Base-by-base conservation (phyloP, 2,888 invertebrate species). In the Tromatobia lineatoria region DNA sequence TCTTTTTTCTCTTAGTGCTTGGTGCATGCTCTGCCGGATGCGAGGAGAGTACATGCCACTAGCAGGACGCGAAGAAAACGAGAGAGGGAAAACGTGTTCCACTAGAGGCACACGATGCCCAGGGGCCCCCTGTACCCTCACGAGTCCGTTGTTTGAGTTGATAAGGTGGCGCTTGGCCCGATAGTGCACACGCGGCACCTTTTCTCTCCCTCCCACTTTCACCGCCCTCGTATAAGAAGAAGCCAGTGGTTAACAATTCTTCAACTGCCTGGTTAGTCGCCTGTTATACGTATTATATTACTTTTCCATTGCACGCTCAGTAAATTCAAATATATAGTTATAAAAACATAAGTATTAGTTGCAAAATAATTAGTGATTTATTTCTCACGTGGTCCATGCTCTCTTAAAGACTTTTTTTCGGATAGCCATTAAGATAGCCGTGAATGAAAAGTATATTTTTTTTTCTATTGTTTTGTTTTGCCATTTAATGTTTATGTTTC, bases 141-240 rank as follows among this genome's bases (percentile, higher is more conserved):
- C 66, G 76, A 83, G 76, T 76, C 81, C 76, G 82, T 82, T 83
- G 86, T 86, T 87, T 81, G 82, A 85, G 82, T 86, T 87, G 88
- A 89, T 89, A 89, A 88, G 83, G 85, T 82, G 78, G 83, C 86
- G 80, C 75, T 77, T 77, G 75, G 77, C 69, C 85, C 88, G 90
- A 89, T 88, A 88, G 75, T 84, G 88, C 88, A 80, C 87, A 88
- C 88, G 89, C 87, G 83, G 88, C 89, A 87, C 85, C 88, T 88
- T 89, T 66, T 69, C 50, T 69, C 23, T 54, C 52, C 2, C 45
- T 25, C 23, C 25, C 25, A 57, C 57, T 6, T 23, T 57, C 25
- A 15, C 3, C 25, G 1, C 4, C 25, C 3, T 2, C 57, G 57
- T 57, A 57, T 15, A 25, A 57, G 57, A 7, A 57, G 15, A 57